phyloP scores from a whole-genome alignment of 2,113 vertebrate genomes.

The Nibea albiflora region DNA sequence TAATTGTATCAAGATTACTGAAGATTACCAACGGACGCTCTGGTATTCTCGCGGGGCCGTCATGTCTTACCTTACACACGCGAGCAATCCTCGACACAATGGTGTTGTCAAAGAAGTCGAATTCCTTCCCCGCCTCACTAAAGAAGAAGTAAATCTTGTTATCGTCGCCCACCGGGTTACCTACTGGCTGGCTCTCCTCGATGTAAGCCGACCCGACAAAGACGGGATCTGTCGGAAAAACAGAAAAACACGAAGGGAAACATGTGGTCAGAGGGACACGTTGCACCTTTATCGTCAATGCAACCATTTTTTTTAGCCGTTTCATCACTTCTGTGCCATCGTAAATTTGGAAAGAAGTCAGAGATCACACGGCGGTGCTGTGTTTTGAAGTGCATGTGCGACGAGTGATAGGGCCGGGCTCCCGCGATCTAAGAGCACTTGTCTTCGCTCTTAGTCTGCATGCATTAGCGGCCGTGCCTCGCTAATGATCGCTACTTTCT shows the following conservation, averaged over 20 bases:
- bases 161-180: slow-evolving; percentile 84
- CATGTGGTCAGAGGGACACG: background rate
- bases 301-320: background rate
- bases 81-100: slow-evolving; percentile 93
- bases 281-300: background rate
- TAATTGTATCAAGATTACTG: slow-evolving; percentile 59
- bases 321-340: background rate
- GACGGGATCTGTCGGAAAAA: slow-evolving; percentile 85
- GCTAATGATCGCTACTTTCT: slow-evolving; percentile 64
- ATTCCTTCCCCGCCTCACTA: slow-evolving; percentile 93
- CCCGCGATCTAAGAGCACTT: slow-evolving; percentile 34
- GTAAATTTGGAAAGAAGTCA: slow-evolving; percentile 22
- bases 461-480: slow-evolving; percentile 53
- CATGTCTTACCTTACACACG: slow-evolving; percentile 91
- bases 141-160: slow-evolving; percentile 99
- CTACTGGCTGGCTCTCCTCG: slow-evolving; percentile 86
- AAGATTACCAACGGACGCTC: slow-evolving; percentile 47
- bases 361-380: slow-evolving; percentile 1
- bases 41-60: slow-evolving; percentile 7
- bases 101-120: slow-evolving; percentile 95
- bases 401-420: slow-evolving; percentile 54
- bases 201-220: slow-evolving; percentile 94
- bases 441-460: slow-evolving; percentile 50
- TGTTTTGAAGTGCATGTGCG: slow-evolving; percentile 72
- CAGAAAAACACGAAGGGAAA: slow-evolving; percentile 16